phyloP scores from a whole-genome alignment of 1,140 invertebrate species.

The Tetramorium alpestre region DNA sequence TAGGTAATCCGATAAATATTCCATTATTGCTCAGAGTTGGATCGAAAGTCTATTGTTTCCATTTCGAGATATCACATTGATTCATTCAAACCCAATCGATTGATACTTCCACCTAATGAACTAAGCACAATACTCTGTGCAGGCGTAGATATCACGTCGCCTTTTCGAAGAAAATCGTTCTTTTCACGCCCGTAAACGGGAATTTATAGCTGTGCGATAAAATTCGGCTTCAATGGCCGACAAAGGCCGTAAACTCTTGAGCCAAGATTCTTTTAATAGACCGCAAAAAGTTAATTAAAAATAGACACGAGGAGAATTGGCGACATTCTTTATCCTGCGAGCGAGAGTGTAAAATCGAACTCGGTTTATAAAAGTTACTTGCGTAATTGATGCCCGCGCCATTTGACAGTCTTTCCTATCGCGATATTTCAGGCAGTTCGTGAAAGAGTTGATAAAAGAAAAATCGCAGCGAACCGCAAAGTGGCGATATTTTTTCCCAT shows the following conservation, averaged over 20 bases:
- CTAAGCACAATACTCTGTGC: constrained; percentile 22
- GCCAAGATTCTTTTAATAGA: constrained; percentile 59
- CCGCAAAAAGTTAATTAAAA: constrained; percentile 71
- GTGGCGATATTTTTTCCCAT: constrained; percentile 52
- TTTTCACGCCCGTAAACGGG: constrained; percentile 30
- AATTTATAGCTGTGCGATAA: constrained; percentile 42
- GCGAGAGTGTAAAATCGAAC: neutral
- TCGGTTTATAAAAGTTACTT: neutral
- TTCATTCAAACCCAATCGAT: constrained; percentile 26
- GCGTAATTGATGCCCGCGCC: neutral
- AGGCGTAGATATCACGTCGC: neutral
- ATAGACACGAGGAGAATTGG: constrained; percentile 18
- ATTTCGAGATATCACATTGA: neutral
- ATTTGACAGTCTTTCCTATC: neutral
- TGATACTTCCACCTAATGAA: constrained; percentile 34
- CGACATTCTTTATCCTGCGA: constrained; percentile 42
- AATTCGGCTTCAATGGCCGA: constrained; percentile 31
- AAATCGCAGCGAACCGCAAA: constrained; percentile 53
- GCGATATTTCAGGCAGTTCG: neutral
- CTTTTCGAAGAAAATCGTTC: constrained; percentile 38
- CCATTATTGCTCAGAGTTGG: neutral
- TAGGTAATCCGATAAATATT: constrained; percentile 10
- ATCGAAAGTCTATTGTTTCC: constrained; percentile 19
- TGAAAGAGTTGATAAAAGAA: constrained; percentile 57
- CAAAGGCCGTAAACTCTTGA: neutral